A percentile compares a stretch with the other conserved stretches of the same genome.
Conservation (phyloP, 2,797 vertebrate species). For the Philypnodon macrostomus region DNA sequence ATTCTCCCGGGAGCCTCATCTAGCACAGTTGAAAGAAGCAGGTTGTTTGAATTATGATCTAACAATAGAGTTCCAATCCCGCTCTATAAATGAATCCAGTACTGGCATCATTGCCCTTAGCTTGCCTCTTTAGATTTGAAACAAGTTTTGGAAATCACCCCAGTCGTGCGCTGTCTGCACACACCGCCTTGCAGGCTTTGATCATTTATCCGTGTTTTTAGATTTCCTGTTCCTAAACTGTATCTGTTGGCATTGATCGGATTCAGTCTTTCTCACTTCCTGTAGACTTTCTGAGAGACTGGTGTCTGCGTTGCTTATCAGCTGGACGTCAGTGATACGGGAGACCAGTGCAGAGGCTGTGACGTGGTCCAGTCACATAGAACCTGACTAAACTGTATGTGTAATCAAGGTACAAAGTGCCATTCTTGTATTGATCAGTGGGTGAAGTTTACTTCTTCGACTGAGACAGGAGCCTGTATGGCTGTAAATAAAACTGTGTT, state of each 20-base stretch:
- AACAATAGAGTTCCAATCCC: slow-evolving; percentile 64
- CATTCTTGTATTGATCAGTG: slow-evolving; percentile 51
- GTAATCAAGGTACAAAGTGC: slow-evolving; percentile 39
- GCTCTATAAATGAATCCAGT: slow-evolving; percentile 67
- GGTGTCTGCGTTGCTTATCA: slow-evolving; percentile 33
- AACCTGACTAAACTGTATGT: slow-evolving; percentile 21
- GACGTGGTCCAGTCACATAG: slow-evolving; percentile 2
- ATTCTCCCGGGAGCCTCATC: slow-evolving; percentile 62
- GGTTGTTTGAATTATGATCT: slow-evolving; percentile 75
- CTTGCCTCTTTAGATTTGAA: slow-evolving; percentile 52
- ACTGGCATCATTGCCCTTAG: slow-evolving; percentile 58
- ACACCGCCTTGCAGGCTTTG: slow-evolving; percentile 46
- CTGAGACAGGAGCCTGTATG: slow-evolving; percentile 17
- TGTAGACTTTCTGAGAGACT: slow-evolving; percentile 37
- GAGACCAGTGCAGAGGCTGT: not conserved
- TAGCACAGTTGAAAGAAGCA: slow-evolving; percentile 67
- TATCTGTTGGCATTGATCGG: slow-evolving; percentile 46
- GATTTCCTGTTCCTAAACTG: slow-evolving; percentile 30
- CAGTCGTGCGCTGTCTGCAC: slow-evolving; percentile 33
- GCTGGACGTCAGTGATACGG: slow-evolving; percentile 21
- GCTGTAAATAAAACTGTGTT: slow-evolving; percentile 47
- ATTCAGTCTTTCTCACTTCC: slow-evolving; percentile 34
- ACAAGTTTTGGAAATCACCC: slow-evolving; percentile 52
- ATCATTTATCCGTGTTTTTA: slow-evolving; percentile 43
- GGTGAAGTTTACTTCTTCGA: slow-evolving; percentile 27